These are phyloP conservation scores for Pangasianodon hypophthalmus DNA, from an alignment of 2,113 vertebrate species.

Conservation along the genomic window DNA sequence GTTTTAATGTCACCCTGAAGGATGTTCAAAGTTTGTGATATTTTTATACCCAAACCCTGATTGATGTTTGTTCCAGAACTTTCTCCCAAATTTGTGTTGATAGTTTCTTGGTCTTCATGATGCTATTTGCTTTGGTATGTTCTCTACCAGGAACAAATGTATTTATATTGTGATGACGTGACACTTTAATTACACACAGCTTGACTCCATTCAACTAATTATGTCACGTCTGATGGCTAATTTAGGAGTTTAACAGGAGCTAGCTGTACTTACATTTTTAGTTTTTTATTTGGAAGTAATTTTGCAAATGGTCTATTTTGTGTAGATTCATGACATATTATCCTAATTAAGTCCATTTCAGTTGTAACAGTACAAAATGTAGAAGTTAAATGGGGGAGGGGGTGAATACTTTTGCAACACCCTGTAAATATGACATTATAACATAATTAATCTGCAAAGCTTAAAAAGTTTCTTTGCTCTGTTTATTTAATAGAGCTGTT, in stretches of 20 bases:
- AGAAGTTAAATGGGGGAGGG: background rate
- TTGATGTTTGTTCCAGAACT: background rate
- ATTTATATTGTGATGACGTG: background rate
- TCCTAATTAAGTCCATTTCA: constrained; percentile 4
- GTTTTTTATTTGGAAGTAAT: background rate
- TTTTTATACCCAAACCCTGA: background rate
- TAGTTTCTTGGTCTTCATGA: background rate
- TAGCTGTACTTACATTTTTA: background rate
- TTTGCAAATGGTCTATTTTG: background rate
- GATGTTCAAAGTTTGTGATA: background rate
- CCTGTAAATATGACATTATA: background rate
- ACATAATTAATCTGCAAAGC: background rate
- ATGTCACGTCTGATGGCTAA: background rate
- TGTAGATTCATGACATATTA: background rate
- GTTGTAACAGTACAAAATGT: background rate
- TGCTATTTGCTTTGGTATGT: background rate
- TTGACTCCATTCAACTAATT: background rate
- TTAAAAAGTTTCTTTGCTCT: background rate
- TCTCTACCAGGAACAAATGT: background rate
- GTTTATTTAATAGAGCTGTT: background rate
- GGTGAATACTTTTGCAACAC: background rate
- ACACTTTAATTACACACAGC: constrained; percentile 5
- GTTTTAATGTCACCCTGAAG: background rate
- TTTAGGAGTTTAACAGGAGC: background rate
- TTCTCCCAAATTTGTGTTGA: background rate